Evolutionary conservation across 1,140 invertebrate genomes (phyloP).

Genomic region (Aleiodes sp.): DNA sequence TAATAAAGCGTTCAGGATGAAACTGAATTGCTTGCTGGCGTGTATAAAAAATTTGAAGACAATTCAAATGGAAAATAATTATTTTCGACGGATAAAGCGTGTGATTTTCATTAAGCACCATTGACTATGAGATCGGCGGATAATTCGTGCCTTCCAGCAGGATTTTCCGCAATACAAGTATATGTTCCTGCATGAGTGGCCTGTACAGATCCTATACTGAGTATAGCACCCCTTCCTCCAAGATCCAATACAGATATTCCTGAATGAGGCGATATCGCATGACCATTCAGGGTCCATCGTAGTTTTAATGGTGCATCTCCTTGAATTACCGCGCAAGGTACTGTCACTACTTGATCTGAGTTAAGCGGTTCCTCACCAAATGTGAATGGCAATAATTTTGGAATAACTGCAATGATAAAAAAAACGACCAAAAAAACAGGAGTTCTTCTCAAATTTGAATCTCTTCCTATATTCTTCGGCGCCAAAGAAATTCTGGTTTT

Average conservation of each 20-base stretch:
- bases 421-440: slow-evolving; percentile 7
- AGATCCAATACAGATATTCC: slow-evolving; percentile 73
- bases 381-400: slow-evolving; percentile 70
- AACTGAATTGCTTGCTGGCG: neutral
- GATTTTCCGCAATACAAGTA: slow-evolving; percentile 82
- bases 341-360: slow-evolving; percentile 65
- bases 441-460: neutral
- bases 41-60: slow-evolving; percentile 5
- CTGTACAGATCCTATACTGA: slow-evolving; percentile 77
- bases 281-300: slow-evolving; percentile 71
- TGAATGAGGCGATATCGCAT: slow-evolving; percentile 69
- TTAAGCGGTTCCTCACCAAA: slow-evolving; percentile 69
- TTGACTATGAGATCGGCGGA: slow-evolving; percentile 76
- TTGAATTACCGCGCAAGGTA: slow-evolving; percentile 65
- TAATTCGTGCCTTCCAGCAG: slow-evolving; percentile 73
- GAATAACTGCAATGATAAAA: slow-evolving; percentile 69
- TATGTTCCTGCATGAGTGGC: slow-evolving; percentile 81
- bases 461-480: neutral
- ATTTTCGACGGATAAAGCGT: slow-evolving; percentile 19
- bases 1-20: slow-evolving; percentile 40
- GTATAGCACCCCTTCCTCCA: slow-evolving; percentile 75
- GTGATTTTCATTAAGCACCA: slow-evolving; percentile 65
- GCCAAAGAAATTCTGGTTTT: too few relatives aligned
- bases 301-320: slow-evolving; percentile 71
- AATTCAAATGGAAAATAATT: neutral